These are phyloP conservation scores for Leptodactylus fallax DNA, from an alignment of 2,797 vertebrate genomes.

Conservation along the genomic window DNA sequence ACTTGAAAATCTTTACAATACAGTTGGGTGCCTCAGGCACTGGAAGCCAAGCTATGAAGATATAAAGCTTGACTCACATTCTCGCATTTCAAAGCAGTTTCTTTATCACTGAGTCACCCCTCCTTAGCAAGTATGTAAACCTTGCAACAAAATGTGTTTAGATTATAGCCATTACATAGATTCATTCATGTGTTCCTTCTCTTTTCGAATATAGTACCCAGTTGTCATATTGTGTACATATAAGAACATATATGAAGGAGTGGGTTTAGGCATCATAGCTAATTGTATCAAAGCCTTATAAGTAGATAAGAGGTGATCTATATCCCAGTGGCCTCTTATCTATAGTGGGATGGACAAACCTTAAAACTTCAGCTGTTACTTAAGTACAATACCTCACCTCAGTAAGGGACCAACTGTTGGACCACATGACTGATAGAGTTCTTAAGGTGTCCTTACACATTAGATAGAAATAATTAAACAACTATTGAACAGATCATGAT, in stretches of 20 bases:
- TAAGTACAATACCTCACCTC: neutral
- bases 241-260: constrained; percentile 46
- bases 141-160: constrained; percentile 58
- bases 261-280: constrained; percentile 26
- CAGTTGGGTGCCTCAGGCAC: constrained; percentile 55
- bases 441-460: too few relatives aligned
- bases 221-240: constrained; percentile 43
- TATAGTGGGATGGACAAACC: neutral
- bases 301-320: constrained; percentile 22
- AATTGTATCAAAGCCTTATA: constrained; percentile 3
- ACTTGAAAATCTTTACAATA: constrained; percentile 51
- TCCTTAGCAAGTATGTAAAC: constrained; percentile 60
- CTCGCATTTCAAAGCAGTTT: constrained; percentile 59
- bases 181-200: constrained; percentile 54
- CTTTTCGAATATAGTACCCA: constrained; percentile 60
- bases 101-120: constrained; percentile 57
- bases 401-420: neutral
- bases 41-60: constrained; percentile 50
- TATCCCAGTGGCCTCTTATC: neutral
- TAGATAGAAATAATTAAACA: too few relatives aligned
- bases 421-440: neutral
- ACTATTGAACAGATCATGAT: too few relatives aligned
- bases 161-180: constrained; percentile 52
- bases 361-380: neutral
- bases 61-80: constrained; percentile 50